Evolutionary conservation across 2,888 invertebrate species (phyloP).

Genomic region (Nematopogon swammerdamellus): DNA sequence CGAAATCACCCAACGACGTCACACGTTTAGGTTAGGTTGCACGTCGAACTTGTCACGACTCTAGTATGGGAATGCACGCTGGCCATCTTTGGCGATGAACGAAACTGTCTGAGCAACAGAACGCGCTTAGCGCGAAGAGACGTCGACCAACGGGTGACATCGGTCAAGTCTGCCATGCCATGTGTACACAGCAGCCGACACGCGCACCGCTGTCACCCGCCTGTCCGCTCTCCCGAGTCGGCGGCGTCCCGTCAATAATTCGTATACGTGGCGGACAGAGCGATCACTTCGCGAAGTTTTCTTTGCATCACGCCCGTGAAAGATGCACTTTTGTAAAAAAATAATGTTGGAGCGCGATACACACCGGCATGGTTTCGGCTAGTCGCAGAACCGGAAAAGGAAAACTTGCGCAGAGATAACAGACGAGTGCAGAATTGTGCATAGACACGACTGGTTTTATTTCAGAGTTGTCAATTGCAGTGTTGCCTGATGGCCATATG

Average conservation of each 20-base stretch:
- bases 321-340: constrained; percentile 15
- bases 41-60: not conserved
- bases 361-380: constrained; percentile 59
- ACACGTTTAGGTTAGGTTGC: not conserved
- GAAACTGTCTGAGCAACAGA: no score
- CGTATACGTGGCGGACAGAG: not conserved
- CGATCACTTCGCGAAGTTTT: not conserved
- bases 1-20: not conserved
- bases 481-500: no score
- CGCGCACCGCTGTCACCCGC: not conserved
- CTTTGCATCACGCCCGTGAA: no score
- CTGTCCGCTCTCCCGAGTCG: not conserved
- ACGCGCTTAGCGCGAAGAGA: no score
- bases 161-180: not conserved
- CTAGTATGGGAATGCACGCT: no score
- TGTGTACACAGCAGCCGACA: not conserved
- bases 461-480: no score
- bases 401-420: constrained; percentile 17
- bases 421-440: not conserved
- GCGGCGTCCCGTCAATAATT: not conserved
- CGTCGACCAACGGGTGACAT: not conserved
- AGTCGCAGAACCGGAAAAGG: constrained; percentile 58
- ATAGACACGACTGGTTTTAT: not conserved
- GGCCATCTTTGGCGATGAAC: no score
- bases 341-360: constrained; percentile 20